A percentile compares a stretch with the other conserved stretches of the same genome.
Evolutionary conservation across 2,113 vertebrate genomes (phyloP).

Genomic region (Cnemophilus loriae): DNA sequence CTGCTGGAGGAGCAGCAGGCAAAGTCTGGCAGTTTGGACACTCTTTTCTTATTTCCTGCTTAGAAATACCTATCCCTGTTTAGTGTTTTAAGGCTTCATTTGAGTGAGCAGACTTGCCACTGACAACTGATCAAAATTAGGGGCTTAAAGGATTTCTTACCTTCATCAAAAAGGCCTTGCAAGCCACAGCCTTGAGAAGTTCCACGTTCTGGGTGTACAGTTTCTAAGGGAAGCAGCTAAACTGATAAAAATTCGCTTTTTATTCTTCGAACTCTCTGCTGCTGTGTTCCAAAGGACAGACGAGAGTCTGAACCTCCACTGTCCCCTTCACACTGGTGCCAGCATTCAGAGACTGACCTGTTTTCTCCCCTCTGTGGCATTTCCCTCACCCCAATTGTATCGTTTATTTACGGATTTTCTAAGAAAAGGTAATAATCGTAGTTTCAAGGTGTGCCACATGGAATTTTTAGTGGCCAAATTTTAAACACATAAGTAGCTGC

Average conservation of each 20-base stretch:
- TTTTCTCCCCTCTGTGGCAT: not conserved
- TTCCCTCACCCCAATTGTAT: accelerated
- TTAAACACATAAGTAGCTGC: not conserved
- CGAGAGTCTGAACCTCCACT: not conserved
- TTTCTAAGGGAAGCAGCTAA: not conserved
- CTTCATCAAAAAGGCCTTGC: not conserved
- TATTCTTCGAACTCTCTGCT: not conserved
- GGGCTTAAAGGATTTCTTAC: not conserved
- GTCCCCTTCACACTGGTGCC: not conserved
- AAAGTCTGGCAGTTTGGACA: not conserved
- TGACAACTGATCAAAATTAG: not conserved
- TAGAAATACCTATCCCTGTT: not conserved
- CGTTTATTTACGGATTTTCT: not conserved
- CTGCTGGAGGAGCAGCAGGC: not conserved
- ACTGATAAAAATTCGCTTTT: not conserved
- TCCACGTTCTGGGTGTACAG: not conserved
- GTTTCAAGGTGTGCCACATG: not conserved
- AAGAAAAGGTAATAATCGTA: not conserved
- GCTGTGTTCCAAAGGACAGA: not conserved
- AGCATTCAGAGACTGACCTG: not conserved
- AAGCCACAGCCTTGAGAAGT: not conserved
- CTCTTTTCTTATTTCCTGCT: not conserved
- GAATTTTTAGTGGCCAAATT: not conserved
- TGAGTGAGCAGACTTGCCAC: not conserved
- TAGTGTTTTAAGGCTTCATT: not conserved